These are phyloP conservation scores for Thecocarcelia acutangulata DNA, from an alignment of 2,888 invertebrate genomes.

Conservation along the genomic window DNA sequence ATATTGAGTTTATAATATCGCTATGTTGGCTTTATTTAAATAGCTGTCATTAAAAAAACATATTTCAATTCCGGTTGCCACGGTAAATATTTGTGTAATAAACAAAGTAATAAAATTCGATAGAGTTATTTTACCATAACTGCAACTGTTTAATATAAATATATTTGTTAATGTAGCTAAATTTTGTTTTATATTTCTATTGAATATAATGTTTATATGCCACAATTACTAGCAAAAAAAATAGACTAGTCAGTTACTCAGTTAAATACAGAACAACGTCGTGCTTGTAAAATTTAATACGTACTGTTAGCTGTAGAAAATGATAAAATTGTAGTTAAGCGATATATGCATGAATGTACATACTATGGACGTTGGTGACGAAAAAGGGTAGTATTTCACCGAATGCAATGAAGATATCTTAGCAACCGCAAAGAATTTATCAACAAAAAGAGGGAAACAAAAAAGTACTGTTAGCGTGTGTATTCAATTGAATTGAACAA, in stretches of 20 bases:
- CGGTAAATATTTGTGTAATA: slow-evolving; percentile 71
- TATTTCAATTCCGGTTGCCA: slow-evolving; percentile 62
- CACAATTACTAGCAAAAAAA: neutral
- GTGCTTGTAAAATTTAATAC: slow-evolving; percentile 57
- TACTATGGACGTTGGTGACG: slow-evolving; percentile 58
- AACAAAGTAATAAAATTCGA: slow-evolving; percentile 60
- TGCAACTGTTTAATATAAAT: neutral
- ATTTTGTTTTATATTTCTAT: neutral
- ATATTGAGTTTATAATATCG: too few species aligned
- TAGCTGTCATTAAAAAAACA: neutral
- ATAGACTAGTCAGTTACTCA: neutral
- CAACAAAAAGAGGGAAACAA: slow-evolving; percentile 41
- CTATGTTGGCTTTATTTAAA: neutral
- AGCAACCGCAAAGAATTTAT: slow-evolving; percentile 53
- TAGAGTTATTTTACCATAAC: slow-evolving; percentile 53
- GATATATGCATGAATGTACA: slow-evolving; percentile 21
- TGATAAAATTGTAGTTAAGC: slow-evolving; percentile 2
- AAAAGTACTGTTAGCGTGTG: slow-evolving; percentile 72
- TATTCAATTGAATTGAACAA: slow-evolving; percentile 80
- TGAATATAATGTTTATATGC: neutral
- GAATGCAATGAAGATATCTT: slow-evolving; percentile 59
- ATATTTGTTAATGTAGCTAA: neutral
- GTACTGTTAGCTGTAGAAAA: slow-evolving; percentile 52
- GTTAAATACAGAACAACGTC: slow-evolving; percentile 69
- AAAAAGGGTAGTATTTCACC: slow-evolving; percentile 27